Evolutionary conservation across 2,797 vertebrate genomes (phyloP).

Genomic region (Petrocephalus schoutedeni): DNA sequence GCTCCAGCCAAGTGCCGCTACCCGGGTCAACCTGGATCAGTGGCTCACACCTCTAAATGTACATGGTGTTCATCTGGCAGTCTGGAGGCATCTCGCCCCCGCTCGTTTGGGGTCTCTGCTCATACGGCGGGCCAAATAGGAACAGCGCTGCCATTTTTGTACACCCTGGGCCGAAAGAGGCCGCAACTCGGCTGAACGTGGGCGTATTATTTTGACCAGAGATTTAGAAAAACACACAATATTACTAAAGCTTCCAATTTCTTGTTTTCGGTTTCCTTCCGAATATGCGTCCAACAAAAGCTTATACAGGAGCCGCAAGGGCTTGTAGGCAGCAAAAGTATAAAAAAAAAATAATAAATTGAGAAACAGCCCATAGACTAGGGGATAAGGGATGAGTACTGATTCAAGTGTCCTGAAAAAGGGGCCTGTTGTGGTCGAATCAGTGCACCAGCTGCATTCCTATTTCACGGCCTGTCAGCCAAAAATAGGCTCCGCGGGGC

Average conservation of each 20-base stretch:
- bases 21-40: not conserved
- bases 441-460: slow-evolving; percentile 46
- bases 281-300: not conserved
- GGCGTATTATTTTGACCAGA: not conserved
- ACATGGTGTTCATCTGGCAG: slow-evolving; percentile 19
- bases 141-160: not conserved
- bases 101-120: not conserved
- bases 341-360: not conserved
- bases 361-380: not conserved
- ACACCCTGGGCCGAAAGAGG: not conserved
- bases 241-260: not conserved
- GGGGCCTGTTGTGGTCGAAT: slow-evolving; percentile 44
- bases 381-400: not conserved
- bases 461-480: slow-evolving; percentile 52
- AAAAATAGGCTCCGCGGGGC: slow-evolving; percentile 61
- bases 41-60: slow-evolving; percentile 27
- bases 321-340: not conserved
- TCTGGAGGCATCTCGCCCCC: not conserved
- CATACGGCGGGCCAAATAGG: not conserved
- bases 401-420: slow-evolving; percentile 27
- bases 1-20: slow-evolving; percentile 27
- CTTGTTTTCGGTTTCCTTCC: not conserved
- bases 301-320: not conserved
- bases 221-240: not conserved
- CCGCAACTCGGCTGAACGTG: not conserved